Conservation (phyloP, 2,888 invertebrate genomes). For the Scaptomyza flava region DNA sequence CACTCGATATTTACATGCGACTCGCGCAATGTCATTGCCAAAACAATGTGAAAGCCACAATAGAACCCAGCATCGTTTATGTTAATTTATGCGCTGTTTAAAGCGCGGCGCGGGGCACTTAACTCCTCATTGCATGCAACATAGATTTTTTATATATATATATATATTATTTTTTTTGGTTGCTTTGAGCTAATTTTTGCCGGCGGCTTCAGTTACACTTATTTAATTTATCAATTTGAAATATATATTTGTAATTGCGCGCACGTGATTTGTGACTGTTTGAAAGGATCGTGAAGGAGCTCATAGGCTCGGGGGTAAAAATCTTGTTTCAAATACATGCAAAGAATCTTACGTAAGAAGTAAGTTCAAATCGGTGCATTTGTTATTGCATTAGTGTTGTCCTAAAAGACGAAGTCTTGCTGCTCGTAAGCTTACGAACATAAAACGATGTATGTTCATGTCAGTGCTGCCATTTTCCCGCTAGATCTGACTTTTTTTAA, state of each 20-base stretch:
- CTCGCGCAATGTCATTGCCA: conserved; percentile 76
- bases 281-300: conserved; percentile 43
- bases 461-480: no score
- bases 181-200: conserved; percentile 40
- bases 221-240: background rate
- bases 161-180: background rate
- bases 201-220: conserved; percentile 39
- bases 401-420: no score
- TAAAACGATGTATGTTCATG: no score
- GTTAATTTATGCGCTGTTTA: conserved; percentile 78
- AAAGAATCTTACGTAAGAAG: no score
- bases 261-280: conserved; percentile 62
- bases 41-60: conserved; percentile 70
- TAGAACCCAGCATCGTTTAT: conserved; percentile 57
- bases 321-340: no score
- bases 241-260: conserved; percentile 53
- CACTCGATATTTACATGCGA: conserved; percentile 65
- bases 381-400: no score
- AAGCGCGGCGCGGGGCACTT: conserved; percentile 73
- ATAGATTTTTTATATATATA: conserved; percentile 17
- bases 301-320: background rate
- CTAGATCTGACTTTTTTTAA: no score
- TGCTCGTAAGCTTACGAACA: no score
- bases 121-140: conserved; percentile 64
- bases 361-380: no score